Conservation (phyloP, 1,140 invertebrate species). For the Alviniconcha marisindica region DNA sequence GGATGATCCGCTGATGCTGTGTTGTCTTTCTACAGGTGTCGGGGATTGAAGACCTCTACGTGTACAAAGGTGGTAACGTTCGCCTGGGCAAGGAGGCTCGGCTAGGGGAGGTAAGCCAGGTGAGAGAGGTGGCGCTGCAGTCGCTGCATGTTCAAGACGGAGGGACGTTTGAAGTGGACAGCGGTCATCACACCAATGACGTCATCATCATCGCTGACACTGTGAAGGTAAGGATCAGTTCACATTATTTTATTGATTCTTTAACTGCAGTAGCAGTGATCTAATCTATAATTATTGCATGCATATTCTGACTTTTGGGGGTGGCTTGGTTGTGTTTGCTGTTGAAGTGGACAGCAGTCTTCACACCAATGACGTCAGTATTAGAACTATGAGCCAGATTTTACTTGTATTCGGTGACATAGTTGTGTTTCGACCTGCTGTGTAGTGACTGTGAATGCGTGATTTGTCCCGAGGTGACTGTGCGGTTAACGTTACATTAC, state of each 20-base stretch:
- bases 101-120: constrained; percentile 46
- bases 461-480: no score
- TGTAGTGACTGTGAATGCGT: no score
- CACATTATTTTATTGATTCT: neutral
- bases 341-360: no score
- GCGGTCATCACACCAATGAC: constrained; percentile 44
- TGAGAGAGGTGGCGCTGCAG: constrained; percentile 53
- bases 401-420: no score
- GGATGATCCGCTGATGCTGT: no score
- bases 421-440: no score
- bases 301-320: neutral
- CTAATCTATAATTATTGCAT: neutral
- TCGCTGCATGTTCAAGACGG: constrained; percentile 67
- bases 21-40: no score
- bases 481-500: no score
- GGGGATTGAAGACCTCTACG: constrained; percentile 65
- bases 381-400: no score
- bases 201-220: constrained; percentile 53
- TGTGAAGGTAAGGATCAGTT: constrained; percentile 53
- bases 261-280: neutral
- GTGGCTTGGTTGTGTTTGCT: no score
- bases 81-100: constrained; percentile 61
- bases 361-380: no score
- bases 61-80: constrained; percentile 63
- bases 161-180: constrained; percentile 61